Conservation (phyloP, 2,797 vertebrate species). For the Enteromius fasciolatus region DNA sequence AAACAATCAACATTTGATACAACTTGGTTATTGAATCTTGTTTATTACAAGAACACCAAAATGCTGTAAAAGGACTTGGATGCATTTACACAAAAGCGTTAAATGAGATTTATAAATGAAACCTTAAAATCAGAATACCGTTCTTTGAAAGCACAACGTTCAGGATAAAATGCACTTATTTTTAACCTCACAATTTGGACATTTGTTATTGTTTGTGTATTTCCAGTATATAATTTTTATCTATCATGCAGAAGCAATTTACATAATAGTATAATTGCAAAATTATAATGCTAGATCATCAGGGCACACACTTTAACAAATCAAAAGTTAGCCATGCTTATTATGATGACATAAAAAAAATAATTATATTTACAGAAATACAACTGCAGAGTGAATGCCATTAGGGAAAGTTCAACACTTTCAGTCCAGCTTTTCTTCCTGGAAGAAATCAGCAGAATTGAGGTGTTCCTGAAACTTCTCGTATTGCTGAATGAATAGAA, state of each 20-base stretch:
- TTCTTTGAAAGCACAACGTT: not conserved
- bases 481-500: conserved; percentile 75
- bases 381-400: not conserved
- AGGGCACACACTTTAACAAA: not conserved
- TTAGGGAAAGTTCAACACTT: not conserved
- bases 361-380: conserved; percentile 32
- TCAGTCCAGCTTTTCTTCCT: conserved; percentile 83
- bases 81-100: not conserved
- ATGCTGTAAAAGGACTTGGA: not conserved
- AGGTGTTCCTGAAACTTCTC: conserved; percentile 73
- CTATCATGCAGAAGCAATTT: conserved; percentile 26
- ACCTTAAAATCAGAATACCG: not conserved
- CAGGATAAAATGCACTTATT: not conserved
- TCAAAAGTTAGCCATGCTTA: conserved; percentile 26
- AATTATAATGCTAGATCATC: not conserved
- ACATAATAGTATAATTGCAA: not conserved
- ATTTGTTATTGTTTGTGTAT: not conserved
- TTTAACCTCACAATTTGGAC: not conserved
- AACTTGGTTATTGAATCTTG: not conserved
- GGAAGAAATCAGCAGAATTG: conserved; percentile 80
- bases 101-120: conserved; percentile 16
- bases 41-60: conserved; percentile 17
- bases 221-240: not conserved
- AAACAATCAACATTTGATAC: not conserved
- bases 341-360: not conserved